Conservation (phyloP, 2,888 invertebrate species). For the Xiphydria camelus region DNA sequence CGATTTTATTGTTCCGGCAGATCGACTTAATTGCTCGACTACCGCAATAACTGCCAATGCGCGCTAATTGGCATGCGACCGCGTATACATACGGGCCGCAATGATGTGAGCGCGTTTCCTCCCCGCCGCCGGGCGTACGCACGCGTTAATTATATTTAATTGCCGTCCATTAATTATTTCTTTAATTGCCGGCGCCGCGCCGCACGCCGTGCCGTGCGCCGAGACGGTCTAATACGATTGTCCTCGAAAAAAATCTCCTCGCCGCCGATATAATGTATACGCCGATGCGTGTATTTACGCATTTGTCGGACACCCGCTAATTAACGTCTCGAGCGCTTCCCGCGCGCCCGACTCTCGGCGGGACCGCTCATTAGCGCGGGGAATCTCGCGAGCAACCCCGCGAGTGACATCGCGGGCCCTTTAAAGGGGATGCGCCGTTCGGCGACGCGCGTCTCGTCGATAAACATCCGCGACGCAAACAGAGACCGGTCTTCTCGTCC, state of each 20-base stretch:
- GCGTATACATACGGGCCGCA: background rate
- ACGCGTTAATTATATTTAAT: slow-evolving; percentile 44
- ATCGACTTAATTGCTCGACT: slow-evolving; percentile 13
- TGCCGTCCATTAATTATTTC: slow-evolving; percentile 39
- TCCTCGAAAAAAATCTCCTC: no score
- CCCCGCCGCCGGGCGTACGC: no score
- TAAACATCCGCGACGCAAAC: no score
- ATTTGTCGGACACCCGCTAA: background rate
- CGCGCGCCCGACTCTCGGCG: background rate
- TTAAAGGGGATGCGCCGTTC: background rate
- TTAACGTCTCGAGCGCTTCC: background rate
- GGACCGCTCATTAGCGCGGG: background rate
- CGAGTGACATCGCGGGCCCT: background rate
- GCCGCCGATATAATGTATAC: background rate
- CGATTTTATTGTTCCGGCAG: slow-evolving; percentile 30
- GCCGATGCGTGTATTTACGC: background rate
- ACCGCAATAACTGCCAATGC: slow-evolving; percentile 32
- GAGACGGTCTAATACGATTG: no score
- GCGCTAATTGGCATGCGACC: slow-evolving; percentile 41
- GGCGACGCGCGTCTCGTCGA: no score
- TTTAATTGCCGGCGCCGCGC: slow-evolving; percentile 39
- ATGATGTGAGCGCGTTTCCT: no score
- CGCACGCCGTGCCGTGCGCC: no score
- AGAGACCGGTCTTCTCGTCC: no score
- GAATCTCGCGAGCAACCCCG: background rate